These are phyloP conservation scores for Nannoperca australis DNA, from an alignment of 2,797 vertebrate species.

Conservation along the genomic window DNA sequence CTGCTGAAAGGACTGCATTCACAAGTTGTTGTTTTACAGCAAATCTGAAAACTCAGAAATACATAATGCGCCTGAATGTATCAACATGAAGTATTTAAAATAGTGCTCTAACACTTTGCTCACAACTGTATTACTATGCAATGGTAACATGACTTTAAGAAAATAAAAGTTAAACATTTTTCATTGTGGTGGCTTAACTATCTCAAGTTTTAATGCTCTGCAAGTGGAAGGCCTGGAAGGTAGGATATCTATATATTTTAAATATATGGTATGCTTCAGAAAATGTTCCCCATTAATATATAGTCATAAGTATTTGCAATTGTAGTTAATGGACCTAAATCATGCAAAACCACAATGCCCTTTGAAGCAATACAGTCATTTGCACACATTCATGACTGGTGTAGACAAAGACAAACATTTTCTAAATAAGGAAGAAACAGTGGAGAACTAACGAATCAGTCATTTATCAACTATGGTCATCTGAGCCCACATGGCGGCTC, in stretches of 20 bases:
- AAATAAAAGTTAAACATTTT: background rate
- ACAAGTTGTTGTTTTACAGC: background rate
- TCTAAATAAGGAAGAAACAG: background rate
- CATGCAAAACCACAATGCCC: background rate
- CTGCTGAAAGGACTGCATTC: background rate
- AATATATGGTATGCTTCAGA: background rate
- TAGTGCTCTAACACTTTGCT: no score
- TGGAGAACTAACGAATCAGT: background rate
- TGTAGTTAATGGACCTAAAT: background rate
- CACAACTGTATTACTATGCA: no score
- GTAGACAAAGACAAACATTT: background rate
- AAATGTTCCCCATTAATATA: background rate
- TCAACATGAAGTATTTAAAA: background rate
- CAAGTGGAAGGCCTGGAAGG: no score
- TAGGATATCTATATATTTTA: background rate
- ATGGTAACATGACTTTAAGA: no score
- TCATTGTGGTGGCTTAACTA: no score
- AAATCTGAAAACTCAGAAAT: background rate
- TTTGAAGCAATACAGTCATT: background rate
- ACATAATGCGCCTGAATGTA: background rate
- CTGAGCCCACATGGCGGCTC: no score
- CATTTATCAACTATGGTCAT: no score
- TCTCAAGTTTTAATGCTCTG: no score
- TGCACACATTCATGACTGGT: constrained; percentile 5
- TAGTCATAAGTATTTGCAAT: background rate